A percentile compares a stretch with the other conserved stretches of the same genome.
These are phyloP conservation scores for Scotopteryx bipunctaria DNA, from an alignment of 2,888 invertebrate species.

Conservation along the genomic window DNA sequence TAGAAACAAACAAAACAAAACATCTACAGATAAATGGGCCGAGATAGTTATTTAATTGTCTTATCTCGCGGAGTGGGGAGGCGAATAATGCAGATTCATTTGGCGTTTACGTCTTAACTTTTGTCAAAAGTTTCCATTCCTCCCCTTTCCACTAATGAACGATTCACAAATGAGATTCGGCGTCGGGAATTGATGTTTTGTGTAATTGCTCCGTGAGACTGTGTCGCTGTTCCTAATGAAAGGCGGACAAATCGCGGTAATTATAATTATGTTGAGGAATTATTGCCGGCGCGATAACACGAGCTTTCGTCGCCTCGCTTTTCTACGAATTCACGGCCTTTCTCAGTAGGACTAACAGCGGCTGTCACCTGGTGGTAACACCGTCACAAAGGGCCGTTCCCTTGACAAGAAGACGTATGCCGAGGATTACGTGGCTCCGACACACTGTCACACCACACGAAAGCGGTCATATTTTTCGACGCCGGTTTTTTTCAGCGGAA, in stretches of 20 bases:
- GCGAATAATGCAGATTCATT: slow-evolving; percentile 72
- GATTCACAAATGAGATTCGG: slow-evolving; percentile 69
- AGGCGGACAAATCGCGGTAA: slow-evolving; percentile 35
- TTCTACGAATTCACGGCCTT: neutral
- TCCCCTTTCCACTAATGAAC: slow-evolving; percentile 68
- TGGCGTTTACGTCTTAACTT: slow-evolving; percentile 72
- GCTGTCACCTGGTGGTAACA: slow-evolving; percentile 14
- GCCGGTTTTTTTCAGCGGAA: slow-evolving; percentile 60
- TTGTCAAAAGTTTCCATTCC: slow-evolving; percentile 70
- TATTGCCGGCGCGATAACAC: slow-evolving; percentile 20
- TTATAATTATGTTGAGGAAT: slow-evolving; percentile 31
- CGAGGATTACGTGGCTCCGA: slow-evolving; percentile 25
- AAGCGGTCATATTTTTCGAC: slow-evolving; percentile 71
- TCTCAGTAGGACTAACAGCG: slow-evolving; percentile 3
- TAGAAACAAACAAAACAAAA: slow-evolving; percentile 78
- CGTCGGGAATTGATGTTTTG: slow-evolving; percentile 70
- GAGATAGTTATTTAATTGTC: slow-evolving; percentile 79
- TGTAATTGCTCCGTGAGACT: slow-evolving; percentile 60
- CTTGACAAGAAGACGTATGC: slow-evolving; percentile 28
- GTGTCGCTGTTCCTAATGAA: slow-evolving; percentile 35
- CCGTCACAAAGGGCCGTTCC: slow-evolving; percentile 19
- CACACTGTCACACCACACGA: slow-evolving; percentile 50
- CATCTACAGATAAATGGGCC: slow-evolving; percentile 72
- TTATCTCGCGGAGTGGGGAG: slow-evolving; percentile 61
- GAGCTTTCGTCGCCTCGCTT: slow-evolving; percentile 16